Conservation (phyloP, 2,797 vertebrate genomes). For the Babyrousa celebensis region DNA sequence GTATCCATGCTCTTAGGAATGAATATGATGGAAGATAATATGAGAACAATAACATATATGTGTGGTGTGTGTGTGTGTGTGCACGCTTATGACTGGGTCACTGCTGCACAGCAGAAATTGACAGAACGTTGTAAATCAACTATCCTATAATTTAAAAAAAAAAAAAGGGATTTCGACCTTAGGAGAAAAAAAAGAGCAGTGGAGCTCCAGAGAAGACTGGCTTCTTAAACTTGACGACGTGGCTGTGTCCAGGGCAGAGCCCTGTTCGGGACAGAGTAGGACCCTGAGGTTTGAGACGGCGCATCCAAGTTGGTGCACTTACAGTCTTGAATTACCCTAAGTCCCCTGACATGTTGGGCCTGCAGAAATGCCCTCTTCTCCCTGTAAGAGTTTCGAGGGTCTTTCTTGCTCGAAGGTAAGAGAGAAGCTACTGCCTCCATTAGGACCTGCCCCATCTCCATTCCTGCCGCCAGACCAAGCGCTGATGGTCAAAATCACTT, state of each 20-base stretch:
- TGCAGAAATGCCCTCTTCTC: not conserved
- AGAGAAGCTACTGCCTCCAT: not conserved
- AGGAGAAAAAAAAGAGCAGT: not conserved
- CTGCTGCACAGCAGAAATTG: too few relatives aligned
- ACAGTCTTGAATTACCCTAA: not conserved
- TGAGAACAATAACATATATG: too few relatives aligned
- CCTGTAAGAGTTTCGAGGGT: not conserved
- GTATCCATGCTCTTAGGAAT: too few relatives aligned
- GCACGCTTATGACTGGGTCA: too few relatives aligned
- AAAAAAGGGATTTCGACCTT: too few relatives aligned
- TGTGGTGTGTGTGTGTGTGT: too few relatives aligned
- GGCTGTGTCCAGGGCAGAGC: not conserved
- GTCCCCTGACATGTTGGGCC: not conserved
- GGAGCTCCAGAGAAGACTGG: not conserved
- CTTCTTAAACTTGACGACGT: not conserved
- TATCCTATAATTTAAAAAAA: too few relatives aligned
- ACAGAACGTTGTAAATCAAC: too few relatives aligned
- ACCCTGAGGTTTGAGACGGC: not conserved
- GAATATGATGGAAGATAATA: too few relatives aligned
- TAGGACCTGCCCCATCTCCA: not conserved
- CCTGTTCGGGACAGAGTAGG: not conserved
- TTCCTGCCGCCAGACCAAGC: not conserved
- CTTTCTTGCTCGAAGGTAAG: not conserved
- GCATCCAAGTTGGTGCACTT: not conserved
- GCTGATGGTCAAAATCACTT: not conserved